Conservation (phyloP, 2,888 invertebrate species). For the Acanthosepion pharaonis region DNA sequence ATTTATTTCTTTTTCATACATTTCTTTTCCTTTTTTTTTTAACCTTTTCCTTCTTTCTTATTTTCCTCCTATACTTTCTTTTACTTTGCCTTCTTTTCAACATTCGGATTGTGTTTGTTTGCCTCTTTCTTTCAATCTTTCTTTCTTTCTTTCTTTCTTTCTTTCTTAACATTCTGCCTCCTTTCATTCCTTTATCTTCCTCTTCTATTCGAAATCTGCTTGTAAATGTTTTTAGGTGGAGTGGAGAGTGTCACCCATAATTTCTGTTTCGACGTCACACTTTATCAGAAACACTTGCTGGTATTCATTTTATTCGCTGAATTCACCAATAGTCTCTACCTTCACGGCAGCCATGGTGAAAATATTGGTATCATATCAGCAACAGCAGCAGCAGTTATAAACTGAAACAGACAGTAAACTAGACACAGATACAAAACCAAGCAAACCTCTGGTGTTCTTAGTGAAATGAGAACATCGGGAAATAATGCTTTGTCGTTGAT, state of each 20-base stretch:
- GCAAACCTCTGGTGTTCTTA: background rate
- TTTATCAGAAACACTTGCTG: background rate
- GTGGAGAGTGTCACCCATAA: background rate
- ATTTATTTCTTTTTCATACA: background rate
- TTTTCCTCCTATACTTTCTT: background rate
- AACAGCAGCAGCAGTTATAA: background rate
- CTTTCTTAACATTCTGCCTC: background rate
- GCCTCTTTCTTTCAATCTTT: background rate
- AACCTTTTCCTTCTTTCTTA: background rate
- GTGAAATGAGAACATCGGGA: background rate
- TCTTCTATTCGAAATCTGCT: background rate
- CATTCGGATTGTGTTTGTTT: background rate
- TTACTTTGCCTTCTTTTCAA: background rate
- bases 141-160: background rate
- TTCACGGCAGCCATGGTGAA: background rate
- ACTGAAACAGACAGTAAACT: background rate
- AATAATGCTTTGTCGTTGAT: background rate
- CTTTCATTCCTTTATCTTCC: background rate
- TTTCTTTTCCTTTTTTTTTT: background rate
- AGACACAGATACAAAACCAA: background rate
- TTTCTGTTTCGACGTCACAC: slow-evolving; percentile 6
- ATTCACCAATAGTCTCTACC: background rate
- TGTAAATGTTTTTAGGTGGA: background rate
- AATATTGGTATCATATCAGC: background rate
- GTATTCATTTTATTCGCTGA: background rate